Base-by-base conservation (phyloP, 2,797 vertebrate genomes). In the Phoebastria nigripes region DNA sequence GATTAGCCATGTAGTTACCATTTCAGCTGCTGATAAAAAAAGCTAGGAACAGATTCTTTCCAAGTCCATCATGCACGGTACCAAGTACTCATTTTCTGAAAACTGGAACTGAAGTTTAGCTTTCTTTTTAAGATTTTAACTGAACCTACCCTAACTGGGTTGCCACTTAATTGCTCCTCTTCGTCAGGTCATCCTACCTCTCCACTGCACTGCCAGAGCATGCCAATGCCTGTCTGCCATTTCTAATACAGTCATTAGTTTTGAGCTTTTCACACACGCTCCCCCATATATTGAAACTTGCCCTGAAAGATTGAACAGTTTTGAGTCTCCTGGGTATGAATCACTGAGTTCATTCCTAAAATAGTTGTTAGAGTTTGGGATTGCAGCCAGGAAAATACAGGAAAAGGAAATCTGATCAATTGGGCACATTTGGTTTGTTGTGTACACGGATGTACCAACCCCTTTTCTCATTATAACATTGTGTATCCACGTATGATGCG, bases 391-490 rank as follows among this genome's bases (percentile, higher is more conserved):
- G 72, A 95, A 95, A 92, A 89, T 65, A 62, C 39, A 96, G 93
- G 94, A 94, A 90, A 90, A 92, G 95, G 95, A 97, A 93, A 90
- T 94, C 41, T 88, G 88, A 95, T 96, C 93, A 83, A 55, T 62
- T 84, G 51, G 91, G 92, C 89, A 82, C 76, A 82, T 85, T 92
- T 92, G 89, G 78, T 89, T 94, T 76, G 83, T 84, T 92, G 82
- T 80, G 81, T 61, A 67, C 31, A 2, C 88, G 87, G 71, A 71
- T 71, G 84, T 92, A 69, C 94, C 66, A 76, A 42, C 62, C 37
- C 84, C 63, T 93, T 78, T 91, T 81, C 82, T 73, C 62, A 65
- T 39, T 78, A 49, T 49, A 86, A 65, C 73, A 21, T 13, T 29
- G 59, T 72, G 84, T 70, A 79, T 72, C 82, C 73, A 52, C 11